Evolutionary conservation across 2,888 invertebrate genomes (phyloP).

Genomic region (Drosophila demipolita): DNA sequence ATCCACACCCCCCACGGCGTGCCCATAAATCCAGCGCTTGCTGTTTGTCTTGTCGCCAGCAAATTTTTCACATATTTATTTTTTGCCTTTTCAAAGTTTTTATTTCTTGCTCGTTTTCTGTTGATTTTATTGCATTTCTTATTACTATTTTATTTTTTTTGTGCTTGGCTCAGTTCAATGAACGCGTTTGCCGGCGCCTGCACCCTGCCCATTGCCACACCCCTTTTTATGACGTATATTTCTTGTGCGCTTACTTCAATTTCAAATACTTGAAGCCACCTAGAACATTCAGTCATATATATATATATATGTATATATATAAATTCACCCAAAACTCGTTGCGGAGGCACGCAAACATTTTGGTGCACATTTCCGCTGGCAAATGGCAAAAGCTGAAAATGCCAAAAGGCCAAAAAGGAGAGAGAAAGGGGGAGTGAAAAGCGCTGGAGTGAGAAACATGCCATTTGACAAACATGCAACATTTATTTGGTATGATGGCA

Average conservation of each 20-base stretch:
- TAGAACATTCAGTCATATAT: not conserved
- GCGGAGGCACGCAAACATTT: constrained; percentile 69
- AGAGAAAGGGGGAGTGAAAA: not conserved
- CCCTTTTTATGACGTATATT: constrained; percentile 19
- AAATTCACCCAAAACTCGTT: constrained; percentile 1
- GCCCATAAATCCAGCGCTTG: constrained; percentile 62
- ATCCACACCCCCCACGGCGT: not conserved
- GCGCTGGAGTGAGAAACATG: constrained; percentile 39
- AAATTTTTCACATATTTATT: constrained; percentile 55
- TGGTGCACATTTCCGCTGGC: constrained; percentile 72
- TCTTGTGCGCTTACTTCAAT: constrained; percentile 51
- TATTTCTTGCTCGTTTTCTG: constrained; percentile 32
- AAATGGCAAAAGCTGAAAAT: constrained; percentile 66
- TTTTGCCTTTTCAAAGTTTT: constrained; percentile 47
- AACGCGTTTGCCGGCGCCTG: constrained; percentile 76
- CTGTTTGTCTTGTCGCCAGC: constrained; percentile 70
- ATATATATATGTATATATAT: not conserved
- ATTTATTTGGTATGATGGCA: not conserved
- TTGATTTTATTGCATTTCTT: constrained; percentile 68
- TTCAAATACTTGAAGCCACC: constrained; percentile 62
- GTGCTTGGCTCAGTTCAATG: constrained; percentile 65
- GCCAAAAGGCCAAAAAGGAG: constrained; percentile 61
- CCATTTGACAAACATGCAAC: constrained; percentile 51
- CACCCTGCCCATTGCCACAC: constrained; percentile 15
- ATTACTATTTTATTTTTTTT: not conserved